Percentiles rank a stretch among this genome's conserved stretches.
These are phyloP conservation scores for Agrotis segetum DNA, from an alignment of 2,888 invertebrate genomes.

Conservation along the genomic window DNA sequence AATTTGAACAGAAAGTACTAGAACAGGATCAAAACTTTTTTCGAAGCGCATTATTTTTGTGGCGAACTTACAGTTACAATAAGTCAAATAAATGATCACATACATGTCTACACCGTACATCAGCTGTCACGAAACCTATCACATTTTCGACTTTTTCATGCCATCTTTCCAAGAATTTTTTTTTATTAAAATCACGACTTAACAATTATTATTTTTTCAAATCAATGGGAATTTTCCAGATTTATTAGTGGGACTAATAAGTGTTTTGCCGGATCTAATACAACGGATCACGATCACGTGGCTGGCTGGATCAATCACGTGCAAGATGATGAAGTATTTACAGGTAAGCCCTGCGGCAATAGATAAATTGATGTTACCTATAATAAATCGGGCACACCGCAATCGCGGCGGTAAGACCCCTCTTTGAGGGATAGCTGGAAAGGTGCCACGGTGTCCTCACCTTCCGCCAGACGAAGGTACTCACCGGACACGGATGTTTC, in stretches of 20 bases:
- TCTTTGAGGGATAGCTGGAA: too few relatives aligned
- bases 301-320: conserved; percentile 96
- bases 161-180: background rate
- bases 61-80: too few relatives aligned
- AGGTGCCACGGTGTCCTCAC: too few relatives aligned
- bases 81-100: too few relatives aligned
- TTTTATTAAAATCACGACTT: background rate
- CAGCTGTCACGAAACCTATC: too few relatives aligned
- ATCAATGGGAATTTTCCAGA: conserved; percentile 89
- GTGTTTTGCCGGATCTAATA: conserved; percentile 96
- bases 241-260: conserved; percentile 96
- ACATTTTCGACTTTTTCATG: background rate
- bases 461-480: too few relatives aligned
- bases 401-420: too few relatives aligned
- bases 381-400: background rate
- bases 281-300: conserved; percentile 97
- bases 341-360: conserved; percentile 88
- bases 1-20: too few relatives aligned
- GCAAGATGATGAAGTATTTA: conserved; percentile 96
- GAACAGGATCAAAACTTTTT: too few relatives aligned
- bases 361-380: background rate
- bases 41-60: too few relatives aligned
- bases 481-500: too few relatives aligned
- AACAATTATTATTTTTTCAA: conserved; percentile 4
- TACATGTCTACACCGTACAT: too few relatives aligned